phyloP scores from a whole-genome alignment of 1,140 invertebrate species.

The Mizuhopecten yessoensis region DNA sequence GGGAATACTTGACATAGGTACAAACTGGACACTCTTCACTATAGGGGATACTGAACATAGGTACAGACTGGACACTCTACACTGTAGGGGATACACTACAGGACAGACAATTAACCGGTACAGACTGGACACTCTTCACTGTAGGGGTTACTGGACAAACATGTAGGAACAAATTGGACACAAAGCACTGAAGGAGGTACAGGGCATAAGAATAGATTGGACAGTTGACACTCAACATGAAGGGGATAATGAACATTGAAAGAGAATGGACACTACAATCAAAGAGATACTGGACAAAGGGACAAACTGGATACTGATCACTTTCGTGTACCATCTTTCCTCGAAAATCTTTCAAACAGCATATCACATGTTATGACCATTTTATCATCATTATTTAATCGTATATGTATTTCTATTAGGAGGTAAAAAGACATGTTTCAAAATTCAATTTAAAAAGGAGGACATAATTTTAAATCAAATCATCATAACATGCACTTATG shows the following conservation, averaged over 20 bases:
- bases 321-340: too few species aligned
- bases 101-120: neutral
- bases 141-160: neutral
- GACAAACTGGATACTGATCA: neutral
- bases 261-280: neutral
- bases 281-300: neutral
- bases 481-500: too few species aligned
- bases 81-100: too few species aligned
- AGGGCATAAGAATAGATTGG: neutral
- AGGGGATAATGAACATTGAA: neutral
- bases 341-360: too few species aligned
- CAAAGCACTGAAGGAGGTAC: neutral
- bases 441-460: too few species aligned
- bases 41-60: neutral
- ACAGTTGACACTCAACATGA: neutral
- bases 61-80: too few species aligned
- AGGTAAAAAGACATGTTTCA: too few species aligned
- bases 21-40: neutral
- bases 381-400: too few species aligned
- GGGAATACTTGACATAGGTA: neutral
- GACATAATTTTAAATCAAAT: too few species aligned
- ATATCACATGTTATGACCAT: too few species aligned
- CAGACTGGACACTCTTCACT: too few species aligned
- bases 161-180: neutral
- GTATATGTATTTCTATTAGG: too few species aligned